Percentiles rank a stretch among this genome's conserved stretches.
Evolutionary conservation across 64 coral and sea anemone genomes (phyloP).

Genomic region (Platygyra sinensis): DNA sequence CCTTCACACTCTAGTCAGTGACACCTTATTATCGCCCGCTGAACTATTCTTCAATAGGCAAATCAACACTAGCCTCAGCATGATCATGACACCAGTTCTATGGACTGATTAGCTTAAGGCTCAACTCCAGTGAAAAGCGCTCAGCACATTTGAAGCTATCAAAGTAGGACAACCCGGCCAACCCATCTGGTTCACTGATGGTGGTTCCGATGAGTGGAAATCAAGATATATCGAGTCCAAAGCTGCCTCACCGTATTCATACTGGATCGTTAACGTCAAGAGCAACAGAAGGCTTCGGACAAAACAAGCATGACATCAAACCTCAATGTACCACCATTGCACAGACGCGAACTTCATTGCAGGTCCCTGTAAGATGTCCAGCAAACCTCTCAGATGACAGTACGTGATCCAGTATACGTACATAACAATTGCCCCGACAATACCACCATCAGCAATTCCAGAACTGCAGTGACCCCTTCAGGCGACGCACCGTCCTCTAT

Average conservation of each 20-base stretch:
- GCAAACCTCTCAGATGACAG: constrained; percentile 4
- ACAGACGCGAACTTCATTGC: too few relatives aligned
- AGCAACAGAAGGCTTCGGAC: constrained; percentile 43
- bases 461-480: not conserved
- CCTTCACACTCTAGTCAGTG: constrained; percentile 61
- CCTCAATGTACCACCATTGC: too few relatives aligned
- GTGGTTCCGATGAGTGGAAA: constrained; percentile 23
- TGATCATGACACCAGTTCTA: constrained; percentile 37
- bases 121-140: constrained; percentile 46
- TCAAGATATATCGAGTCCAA: constrained; percentile 10
- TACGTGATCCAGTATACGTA: not conserved
- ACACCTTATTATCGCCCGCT: constrained; percentile 48
- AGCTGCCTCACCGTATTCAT: constrained; percentile 28
- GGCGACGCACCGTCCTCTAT: not conserved
- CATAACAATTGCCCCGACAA: not conserved
- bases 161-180: constrained; percentile 46
- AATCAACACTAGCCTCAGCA: constrained; percentile 65
- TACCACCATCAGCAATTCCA: too few relatives aligned
- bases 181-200: constrained; percentile 49
- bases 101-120: constrained; percentile 48
- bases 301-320: constrained; percentile 60
- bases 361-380: constrained; percentile 8
- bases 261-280: constrained; percentile 51
- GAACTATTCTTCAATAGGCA: constrained; percentile 46
- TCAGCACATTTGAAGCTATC: constrained; percentile 40